These are phyloP conservation scores for Laothoe populi DNA, from an alignment of 2,888 invertebrate species.

Conservation along the genomic window DNA sequence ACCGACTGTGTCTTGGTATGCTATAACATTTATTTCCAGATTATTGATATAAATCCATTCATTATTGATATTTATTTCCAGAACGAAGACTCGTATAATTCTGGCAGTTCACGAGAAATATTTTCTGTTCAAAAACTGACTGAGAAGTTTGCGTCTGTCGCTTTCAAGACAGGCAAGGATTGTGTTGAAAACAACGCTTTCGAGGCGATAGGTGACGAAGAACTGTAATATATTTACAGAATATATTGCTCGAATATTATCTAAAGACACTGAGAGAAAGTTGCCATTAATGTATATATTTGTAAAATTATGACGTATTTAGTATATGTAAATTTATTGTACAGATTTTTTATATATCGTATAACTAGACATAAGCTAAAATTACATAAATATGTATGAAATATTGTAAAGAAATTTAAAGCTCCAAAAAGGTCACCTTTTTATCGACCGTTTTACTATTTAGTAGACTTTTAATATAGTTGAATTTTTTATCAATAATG, in stretches of 20 bases:
- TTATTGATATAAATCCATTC: background rate
- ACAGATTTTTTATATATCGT: slow-evolving; percentile 39
- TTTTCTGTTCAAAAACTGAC: slow-evolving; percentile 91
- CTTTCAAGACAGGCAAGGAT: slow-evolving; percentile 88
- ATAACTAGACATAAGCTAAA: slow-evolving; percentile 22
- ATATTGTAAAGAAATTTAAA: background rate
- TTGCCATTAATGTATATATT: slow-evolving; percentile 65
- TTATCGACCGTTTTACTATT: slow-evolving; percentile 1
- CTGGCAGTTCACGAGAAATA: slow-evolving; percentile 85
- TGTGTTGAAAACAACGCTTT: slow-evolving; percentile 96
- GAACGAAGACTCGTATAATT: slow-evolving; percentile 84
- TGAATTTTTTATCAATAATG: background rate
- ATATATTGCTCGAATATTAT: slow-evolving; percentile 47
- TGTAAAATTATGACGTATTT: slow-evolving; percentile 49
- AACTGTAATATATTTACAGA: slow-evolving; percentile 80
- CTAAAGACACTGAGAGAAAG: slow-evolving; percentile 56
- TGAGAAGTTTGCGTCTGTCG: slow-evolving; percentile 89
- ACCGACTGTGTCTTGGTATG: too few relatives aligned
- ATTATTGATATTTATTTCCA: slow-evolving; percentile 52
- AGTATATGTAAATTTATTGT: slow-evolving; percentile 46
- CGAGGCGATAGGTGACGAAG: slow-evolving; percentile 97
- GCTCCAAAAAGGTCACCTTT: slow-evolving; percentile 5
- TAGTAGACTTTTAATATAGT: background rate
- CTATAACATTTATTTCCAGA: too few relatives aligned
- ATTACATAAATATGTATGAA: slow-evolving; percentile 35